Percentiles rank a stretch among this genome's conserved stretches.
phyloP scores from a whole-genome alignment of 1,140 invertebrate genomes.

The Panagrolaimus sp. region DNA sequence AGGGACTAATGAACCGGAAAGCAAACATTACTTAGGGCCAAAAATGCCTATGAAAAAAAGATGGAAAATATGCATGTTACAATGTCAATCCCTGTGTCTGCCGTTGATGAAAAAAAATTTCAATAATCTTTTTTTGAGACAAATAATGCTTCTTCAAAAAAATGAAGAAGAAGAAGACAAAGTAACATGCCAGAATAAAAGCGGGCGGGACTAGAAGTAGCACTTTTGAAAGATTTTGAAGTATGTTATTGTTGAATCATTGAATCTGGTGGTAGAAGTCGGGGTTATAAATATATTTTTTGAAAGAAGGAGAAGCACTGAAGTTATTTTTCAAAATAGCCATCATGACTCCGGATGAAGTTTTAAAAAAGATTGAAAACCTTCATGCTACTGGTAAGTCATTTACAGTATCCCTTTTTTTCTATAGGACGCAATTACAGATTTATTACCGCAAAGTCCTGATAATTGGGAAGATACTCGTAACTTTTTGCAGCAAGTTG shows the following conservation, averaged over 20 bases:
- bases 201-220: conserved; percentile 12
- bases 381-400: conserved; percentile 25
- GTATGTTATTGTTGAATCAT: conserved; percentile 1
- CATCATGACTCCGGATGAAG: conserved; percentile 15
- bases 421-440: conserved; percentile 30
- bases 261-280: background rate
- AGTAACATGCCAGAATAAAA: too few relatives aligned
- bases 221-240: conserved; percentile 1
- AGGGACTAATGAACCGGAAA: conserved; percentile 9
- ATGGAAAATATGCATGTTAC: too few relatives aligned
- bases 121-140: conserved; percentile 17
- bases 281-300: conserved; percentile 2
- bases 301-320: background rate
- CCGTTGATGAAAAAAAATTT: conserved; percentile 5
- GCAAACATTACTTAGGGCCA: conserved; percentile 12
- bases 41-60: conserved; percentile 12
- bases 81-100: too few relatives aligned
- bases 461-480: conserved; percentile 50
- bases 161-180: too few relatives aligned
- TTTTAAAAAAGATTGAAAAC: conserved; percentile 19
- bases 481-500: conserved; percentile 42
- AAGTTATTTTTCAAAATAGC: background rate
- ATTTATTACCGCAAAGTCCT: conserved; percentile 50
- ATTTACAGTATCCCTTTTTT: background rate
- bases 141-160: conserved; percentile 1